Evolutionary conservation across 2,113 vertebrate genomes (phyloP), one percentile per base, ranked within the genome.

Genomic region (Cranoglanis bouderius): DNA sequence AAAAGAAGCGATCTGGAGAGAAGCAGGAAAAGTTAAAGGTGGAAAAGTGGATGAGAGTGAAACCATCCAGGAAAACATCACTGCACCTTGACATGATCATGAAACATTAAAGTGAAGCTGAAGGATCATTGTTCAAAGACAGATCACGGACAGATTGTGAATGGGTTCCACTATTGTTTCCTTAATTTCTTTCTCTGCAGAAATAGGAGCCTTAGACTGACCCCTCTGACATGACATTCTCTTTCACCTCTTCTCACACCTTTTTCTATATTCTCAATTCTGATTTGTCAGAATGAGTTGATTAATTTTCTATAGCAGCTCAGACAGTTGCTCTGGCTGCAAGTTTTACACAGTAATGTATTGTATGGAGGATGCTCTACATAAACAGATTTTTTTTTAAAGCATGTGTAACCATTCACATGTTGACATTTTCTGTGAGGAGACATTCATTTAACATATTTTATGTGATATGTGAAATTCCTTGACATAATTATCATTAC

Each of bases 71-170:
- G 85, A 91, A 82, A 88, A 87, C 82, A 92, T 88, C 90, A 92
- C 59, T 53, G 85, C 89, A 85, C 57, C 94, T 88, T 85, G 89
- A 78, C 86, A 35, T 75, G 84, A 81, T 89, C 91, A 90, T 93
- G 90, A 92, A 94, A 93, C 85, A 89, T 85, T 90, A 72, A 92
- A 93, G 90, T 90, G 57, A 91, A 94, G 91, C 93, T 92, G 91
- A 93, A 93, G 74, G 61, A 88, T 82, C 9, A 82, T 88, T 89
- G 88, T 88, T 65, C 49, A 63, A 90, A 67, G 24, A 91, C 87
- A 91, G 89, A 92, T 91, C 46, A 53, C 2, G 5, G 91, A 77
- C 49, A 93, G 93, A 91, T 95, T 94, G 92, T 67, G 21, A 87
- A 82, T 32, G 85, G 85, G 83, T 91, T 80, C 49, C 89, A 83